Evolutionary conservation across 2,888 invertebrate genomes (phyloP).

Genomic region (Lasioglossum pauxillum): DNA sequence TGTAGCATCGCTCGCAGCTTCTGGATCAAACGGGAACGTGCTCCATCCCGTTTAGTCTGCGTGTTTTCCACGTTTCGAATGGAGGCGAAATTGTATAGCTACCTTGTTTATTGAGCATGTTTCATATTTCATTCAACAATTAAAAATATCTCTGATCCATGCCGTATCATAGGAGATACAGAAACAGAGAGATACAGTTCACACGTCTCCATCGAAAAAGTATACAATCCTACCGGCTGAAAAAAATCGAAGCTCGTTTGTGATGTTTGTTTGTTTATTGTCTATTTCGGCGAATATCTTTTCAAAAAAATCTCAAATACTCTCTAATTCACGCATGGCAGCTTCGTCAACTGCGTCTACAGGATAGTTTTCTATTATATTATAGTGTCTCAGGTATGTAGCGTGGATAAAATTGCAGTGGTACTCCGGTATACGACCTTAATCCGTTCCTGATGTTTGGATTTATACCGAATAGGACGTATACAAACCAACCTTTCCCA

Average conservation of each 20-base stretch:
- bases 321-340: not conserved
- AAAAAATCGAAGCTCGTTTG: not conserved
- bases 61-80: not conserved
- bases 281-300: not conserved
- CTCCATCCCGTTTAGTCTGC: not conserved
- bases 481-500: too few species aligned
- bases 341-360: not conserved
- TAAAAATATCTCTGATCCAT: not conserved
- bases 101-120: not conserved
- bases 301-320: not conserved
- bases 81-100: not conserved
- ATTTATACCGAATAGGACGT: too few species aligned
- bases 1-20: not conserved
- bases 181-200: not conserved
- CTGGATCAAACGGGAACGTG: not conserved
- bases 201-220: not conserved
- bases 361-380: too few species aligned
- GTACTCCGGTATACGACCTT: too few species aligned
- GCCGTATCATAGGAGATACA: not conserved
- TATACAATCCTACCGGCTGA: not conserved
- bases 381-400: too few species aligned
- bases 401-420: too few species aligned
- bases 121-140: not conserved
- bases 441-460: too few species aligned
- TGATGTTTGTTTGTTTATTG: not conserved